A percentile compares a stretch with the other conserved stretches of the same genome.
These are phyloP conservation scores for Peromyscus attwateri DNA, from an alignment of 2,797 vertebrate species.

Conservation along the genomic window DNA sequence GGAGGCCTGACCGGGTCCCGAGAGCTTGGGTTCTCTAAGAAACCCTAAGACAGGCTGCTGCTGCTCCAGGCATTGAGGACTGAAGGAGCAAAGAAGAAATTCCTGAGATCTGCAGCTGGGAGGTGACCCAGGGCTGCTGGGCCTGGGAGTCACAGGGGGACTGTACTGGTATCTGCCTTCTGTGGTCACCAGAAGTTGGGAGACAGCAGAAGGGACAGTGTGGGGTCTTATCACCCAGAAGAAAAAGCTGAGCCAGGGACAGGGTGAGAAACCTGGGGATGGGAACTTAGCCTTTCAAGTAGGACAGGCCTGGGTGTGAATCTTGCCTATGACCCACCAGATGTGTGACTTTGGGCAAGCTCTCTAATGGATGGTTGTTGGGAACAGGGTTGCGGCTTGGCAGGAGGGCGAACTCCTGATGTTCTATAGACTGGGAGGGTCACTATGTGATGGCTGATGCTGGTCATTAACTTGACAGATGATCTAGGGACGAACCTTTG, in stretches of 20 bases:
- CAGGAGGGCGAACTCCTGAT: not conserved
- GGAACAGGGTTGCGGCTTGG: too few relatives aligned
- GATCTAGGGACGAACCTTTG: not conserved
- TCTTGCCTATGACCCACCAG: not conserved
- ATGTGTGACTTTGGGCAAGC: too few relatives aligned
- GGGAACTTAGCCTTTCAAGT: not conserved
- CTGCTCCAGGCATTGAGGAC: not conserved
- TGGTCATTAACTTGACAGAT: not conserved
- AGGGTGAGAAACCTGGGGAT: not conserved
- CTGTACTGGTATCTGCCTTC: not conserved
- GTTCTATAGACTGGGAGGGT: not conserved
- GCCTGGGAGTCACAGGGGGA: not conserved
- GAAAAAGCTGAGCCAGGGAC: too few relatives aligned
- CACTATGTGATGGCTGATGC: not conserved
- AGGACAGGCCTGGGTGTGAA: not conserved
- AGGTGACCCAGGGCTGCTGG: not conserved
- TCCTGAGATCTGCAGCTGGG: too few relatives aligned
- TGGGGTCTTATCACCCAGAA: too few relatives aligned
- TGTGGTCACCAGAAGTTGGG: not conserved
- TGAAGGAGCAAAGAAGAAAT: not conserved
- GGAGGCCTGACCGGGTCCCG: accelerated
- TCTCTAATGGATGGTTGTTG: not conserved
- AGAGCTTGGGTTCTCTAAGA: not conserved
- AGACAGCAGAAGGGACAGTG: accelerated
- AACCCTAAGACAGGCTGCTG: not conserved